phyloP scores from a whole-genome alignment of 2,888 invertebrate species.

The Neoitamus cyanurus region DNA sequence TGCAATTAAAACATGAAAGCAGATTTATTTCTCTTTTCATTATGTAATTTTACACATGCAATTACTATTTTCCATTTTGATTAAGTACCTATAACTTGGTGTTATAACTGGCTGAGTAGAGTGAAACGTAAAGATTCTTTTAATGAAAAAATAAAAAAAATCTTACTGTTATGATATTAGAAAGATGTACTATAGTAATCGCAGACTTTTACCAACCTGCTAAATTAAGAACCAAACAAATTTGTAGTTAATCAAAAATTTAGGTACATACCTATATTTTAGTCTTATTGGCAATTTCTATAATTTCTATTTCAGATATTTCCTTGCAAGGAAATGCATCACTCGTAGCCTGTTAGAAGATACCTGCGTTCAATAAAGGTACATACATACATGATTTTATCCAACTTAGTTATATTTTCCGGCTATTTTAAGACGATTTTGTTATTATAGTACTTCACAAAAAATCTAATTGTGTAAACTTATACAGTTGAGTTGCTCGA shows the following conservation, averaged over 20 bases:
- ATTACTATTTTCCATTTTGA: no score
- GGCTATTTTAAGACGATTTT: conserved; percentile 19
- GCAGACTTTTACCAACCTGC: background rate
- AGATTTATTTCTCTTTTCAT: no score
- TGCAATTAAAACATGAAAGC: no score
- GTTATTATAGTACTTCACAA: conserved; percentile 4
- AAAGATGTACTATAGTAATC: background rate
- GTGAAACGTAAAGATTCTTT: no score
- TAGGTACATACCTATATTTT: background rate
- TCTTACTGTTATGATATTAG: background rate
- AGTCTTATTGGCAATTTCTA: background rate
- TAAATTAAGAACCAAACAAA: background rate
- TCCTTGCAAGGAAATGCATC: background rate
- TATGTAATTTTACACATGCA: no score
- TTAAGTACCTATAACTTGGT: no score
- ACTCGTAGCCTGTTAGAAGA: conserved; percentile 9
- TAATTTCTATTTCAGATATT: background rate
- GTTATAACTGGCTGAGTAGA: no score
- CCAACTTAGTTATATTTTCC: conserved; percentile 14
- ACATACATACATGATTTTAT: conserved; percentile 38
- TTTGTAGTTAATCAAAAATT: background rate
- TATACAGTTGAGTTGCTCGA: background rate
- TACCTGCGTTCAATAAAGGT: conserved; percentile 26
- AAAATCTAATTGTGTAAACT: background rate
- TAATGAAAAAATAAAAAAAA: no score